These are phyloP conservation scores for Gryon sp. DNA, from an alignment of 1,140 invertebrate genomes.

Conservation along the genomic window DNA sequence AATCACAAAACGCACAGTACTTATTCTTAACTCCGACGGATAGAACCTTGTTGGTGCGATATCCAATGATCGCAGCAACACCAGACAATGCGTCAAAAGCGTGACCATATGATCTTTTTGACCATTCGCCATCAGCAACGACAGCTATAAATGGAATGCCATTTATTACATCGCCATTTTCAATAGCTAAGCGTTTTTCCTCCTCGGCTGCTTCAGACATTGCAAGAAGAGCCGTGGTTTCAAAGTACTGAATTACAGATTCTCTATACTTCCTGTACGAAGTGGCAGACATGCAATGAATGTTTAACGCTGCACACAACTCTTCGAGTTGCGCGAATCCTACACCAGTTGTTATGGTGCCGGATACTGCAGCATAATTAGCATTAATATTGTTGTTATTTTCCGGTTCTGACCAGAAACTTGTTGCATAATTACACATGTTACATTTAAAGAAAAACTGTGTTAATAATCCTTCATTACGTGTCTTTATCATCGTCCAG, in stretches of 20 bases:
- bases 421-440: slow-evolving; percentile 30
- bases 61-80: slow-evolving; percentile 63
- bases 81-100: slow-evolving; percentile 66
- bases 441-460: slow-evolving; percentile 22
- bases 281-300: slow-evolving; percentile 19
- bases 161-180: slow-evolving; percentile 7
- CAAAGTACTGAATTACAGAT: too few relatives aligned
- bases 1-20: slow-evolving; percentile 65
- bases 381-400: background rate
- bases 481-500: slow-evolving; percentile 20
- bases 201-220: background rate
- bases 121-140: slow-evolving; percentile 50
- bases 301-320: slow-evolving; percentile 42
- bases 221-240: background rate
- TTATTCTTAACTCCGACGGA: slow-evolving; percentile 67
- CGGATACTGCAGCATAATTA: slow-evolving; percentile 30
- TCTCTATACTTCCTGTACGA: too few relatives aligned
- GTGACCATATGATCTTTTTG: slow-evolving; percentile 64
- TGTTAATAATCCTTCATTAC: slow-evolving; percentile 9
- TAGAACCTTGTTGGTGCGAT: slow-evolving; percentile 54
- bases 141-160: slow-evolving; percentile 26
- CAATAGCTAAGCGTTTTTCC: slow-evolving; percentile 22
- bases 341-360: slow-evolving; percentile 37
- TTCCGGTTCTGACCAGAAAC: slow-evolving; percentile 39
- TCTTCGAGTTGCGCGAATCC: slow-evolving; percentile 49